Evolutionary conservation across 2,113 vertebrate species (phyloP), one percentile per base, ranked within the genome.

Genomic region (Ceratotherium simum): DNA sequence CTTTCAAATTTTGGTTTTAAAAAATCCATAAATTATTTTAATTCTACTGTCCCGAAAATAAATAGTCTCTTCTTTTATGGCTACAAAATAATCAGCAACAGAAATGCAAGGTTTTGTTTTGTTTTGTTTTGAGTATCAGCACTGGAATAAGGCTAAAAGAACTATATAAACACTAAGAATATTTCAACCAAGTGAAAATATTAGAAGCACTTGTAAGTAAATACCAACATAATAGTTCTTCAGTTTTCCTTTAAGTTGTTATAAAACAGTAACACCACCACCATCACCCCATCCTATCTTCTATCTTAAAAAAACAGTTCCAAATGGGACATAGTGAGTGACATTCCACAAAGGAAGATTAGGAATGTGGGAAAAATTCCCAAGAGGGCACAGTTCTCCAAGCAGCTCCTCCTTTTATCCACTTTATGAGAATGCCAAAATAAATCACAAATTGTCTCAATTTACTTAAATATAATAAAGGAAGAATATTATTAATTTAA

Each of bases 1-100:
- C 11, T 83, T 95, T 96, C 78, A 73, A 48, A 65, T 42, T 91
- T 96, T 95, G 48, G 18, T 58, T 97, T 93, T 48, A 8, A 73
- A 92, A 85, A 93, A 64, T 80, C 12, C 3, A 46, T 42, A 85
- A 67, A 51, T 54, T 95, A 12, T 90, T 79, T 90, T 75, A 89
- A 87, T 90, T 93, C 23, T 39, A 58, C 1, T 62, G 29, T 81
- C 6, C 29, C 76, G 18, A 80, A 93, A 87, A 82, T 11, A 83
- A 58, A 76, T 21, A 48, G 36, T 87, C 25, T 95, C 58, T 96
- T 54, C 14, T 83, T 70, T 91, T 67, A 92, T 29, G 64, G 29
- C 23, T 58, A 94, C 33, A 75, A 94, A 97, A 67, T 33, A 70
- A 90, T 70, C 33, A 70, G 29, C 46, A 87, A 83, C 18, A 84